phyloP scores from a whole-genome alignment of 2,113 vertebrate genomes.

The Coracopsis vasa region DNA sequence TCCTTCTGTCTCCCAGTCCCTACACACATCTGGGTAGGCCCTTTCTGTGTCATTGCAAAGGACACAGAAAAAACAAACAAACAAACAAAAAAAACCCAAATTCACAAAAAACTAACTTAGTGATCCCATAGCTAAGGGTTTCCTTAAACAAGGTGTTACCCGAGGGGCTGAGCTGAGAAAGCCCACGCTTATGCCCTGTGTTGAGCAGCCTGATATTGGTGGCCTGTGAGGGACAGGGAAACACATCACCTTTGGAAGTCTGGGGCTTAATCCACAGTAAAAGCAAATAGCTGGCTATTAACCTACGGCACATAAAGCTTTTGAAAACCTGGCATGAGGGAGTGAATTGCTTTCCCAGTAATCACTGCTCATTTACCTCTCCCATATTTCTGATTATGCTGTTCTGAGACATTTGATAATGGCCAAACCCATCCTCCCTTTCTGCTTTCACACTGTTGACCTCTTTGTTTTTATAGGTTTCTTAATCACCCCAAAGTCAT shows the following conservation, averaged over 20 bases:
- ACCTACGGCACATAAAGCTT: neutral
- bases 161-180: neutral
- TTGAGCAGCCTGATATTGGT: neutral
- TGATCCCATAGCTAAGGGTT: neutral
- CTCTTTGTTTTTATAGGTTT: neutral
- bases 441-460: neutral
- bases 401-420: neutral
- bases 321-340: slow-evolving; percentile 26
- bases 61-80: neutral
- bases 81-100: neutral
- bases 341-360: slow-evolving; percentile 11
- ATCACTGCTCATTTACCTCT: slow-evolving; percentile 40
- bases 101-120: neutral
- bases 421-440: neutral
- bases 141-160: neutral
- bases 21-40: neutral
- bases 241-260: neutral
- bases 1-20: neutral
- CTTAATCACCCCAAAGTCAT: neutral
- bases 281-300: slow-evolving; percentile 33
- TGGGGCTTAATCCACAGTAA: neutral
- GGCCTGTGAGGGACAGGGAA: neutral
- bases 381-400: neutral
- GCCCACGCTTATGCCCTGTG: accelerated
- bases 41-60: neutral